Conservation (phyloP, 2,888 invertebrate species). For the Dinocampus coccinellae region DNA sequence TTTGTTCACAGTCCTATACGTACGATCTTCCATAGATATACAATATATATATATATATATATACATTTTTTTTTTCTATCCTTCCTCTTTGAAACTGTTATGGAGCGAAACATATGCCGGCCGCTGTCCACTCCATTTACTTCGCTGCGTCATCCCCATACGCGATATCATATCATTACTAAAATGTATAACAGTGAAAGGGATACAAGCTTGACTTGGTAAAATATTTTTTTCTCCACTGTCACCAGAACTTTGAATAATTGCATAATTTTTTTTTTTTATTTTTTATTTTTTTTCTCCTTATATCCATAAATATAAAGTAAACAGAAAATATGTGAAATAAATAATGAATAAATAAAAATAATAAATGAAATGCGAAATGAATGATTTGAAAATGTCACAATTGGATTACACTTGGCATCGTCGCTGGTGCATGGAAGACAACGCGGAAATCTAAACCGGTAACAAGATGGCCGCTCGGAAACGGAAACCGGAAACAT, state of each 20-base stretch:
- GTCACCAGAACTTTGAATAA: not conserved
- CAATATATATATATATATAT: too few relatives aligned
- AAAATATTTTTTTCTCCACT: not conserved
- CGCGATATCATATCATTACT: not conserved
- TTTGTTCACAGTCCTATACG: not conserved
- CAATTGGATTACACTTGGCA: slow-evolving; percentile 15
- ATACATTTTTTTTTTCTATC: not conserved
- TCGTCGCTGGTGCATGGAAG: slow-evolving; percentile 18
- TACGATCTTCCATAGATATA: not conserved
- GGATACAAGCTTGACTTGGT: not conserved
- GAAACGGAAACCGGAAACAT: slow-evolving; percentile 69
- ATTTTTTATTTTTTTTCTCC: too few relatives aligned
- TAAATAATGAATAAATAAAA: too few relatives aligned
- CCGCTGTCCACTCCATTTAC: slow-evolving; percentile 70
- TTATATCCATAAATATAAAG: too few relatives aligned
- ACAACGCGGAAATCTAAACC: slow-evolving; percentile 61
- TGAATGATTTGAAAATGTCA: not conserved
- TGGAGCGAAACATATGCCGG: slow-evolving; percentile 65
- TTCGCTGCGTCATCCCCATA: slow-evolving; percentile 57
- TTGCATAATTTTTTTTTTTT: too few relatives aligned
- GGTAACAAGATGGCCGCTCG: slow-evolving; percentile 69
- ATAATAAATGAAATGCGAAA: too few relatives aligned
- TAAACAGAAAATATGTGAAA: too few relatives aligned
- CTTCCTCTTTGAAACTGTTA: slow-evolving; percentile 6
- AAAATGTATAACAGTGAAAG: not conserved